phyloP scores from a whole-genome alignment of 2,888 invertebrate genomes.

The Drosophila siamana region DNA sequence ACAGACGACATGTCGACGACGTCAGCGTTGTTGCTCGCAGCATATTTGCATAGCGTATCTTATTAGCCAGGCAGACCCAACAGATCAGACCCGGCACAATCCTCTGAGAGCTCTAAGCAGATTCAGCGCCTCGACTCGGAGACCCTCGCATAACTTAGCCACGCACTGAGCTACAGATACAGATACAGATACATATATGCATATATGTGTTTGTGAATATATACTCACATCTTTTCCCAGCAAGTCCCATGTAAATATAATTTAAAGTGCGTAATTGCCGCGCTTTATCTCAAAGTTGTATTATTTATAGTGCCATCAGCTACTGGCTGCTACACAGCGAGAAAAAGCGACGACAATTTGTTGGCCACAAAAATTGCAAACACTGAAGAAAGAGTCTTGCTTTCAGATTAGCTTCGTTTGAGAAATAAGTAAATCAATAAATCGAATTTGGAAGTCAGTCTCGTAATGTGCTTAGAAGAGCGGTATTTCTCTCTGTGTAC shows the following conservation, averaged over 20 bases:
- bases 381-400: too few species aligned
- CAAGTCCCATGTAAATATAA: conserved; percentile 20
- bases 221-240: not conserved
- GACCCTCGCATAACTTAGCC: conserved; percentile 48
- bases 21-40: conserved; percentile 23
- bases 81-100: not conserved
- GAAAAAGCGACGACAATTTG: too few species aligned
- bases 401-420: too few species aligned
- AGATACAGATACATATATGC: conserved; percentile 4
- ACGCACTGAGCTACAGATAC: conserved; percentile 23
- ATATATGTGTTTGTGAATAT: not conserved
- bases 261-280: conserved; percentile 57
- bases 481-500: not conserved
- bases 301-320: conserved; percentile 41
- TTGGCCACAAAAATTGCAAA: too few species aligned
- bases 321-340: conserved; percentile 7
- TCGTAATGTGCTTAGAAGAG: too few species aligned
- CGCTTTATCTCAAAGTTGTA: conserved; percentile 43
- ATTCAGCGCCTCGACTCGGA: conserved; percentile 18
- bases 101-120: conserved; percentile 15
- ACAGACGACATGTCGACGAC: conserved; percentile 33
- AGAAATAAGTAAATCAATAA: too few species aligned
- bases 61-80: conserved; percentile 52
- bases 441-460: too few species aligned
- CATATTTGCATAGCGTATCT: conserved; percentile 73